Base-by-base conservation (phyloP, 2,113 vertebrate species). In the Gnathonemus echidnorhynchus region DNA sequence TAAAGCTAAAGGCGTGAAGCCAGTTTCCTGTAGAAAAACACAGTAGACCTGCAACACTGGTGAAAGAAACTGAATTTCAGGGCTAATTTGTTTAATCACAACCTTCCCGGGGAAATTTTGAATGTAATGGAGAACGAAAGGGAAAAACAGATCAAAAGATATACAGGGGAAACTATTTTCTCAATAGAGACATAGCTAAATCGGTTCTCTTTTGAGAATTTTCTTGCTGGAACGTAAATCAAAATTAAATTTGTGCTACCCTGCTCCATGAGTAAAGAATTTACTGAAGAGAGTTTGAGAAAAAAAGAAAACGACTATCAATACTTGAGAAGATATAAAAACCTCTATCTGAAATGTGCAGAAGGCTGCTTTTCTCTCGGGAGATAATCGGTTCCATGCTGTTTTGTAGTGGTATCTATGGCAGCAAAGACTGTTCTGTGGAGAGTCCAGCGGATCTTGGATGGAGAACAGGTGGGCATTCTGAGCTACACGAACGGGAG, bases 341-440 rank as follows among this genome's bases (percentile, higher is more conserved):
- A 85, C 7, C 45, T 48, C 39, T 48, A 46, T 48, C 45, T 46
- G 17, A 86, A 27, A n/a, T 24, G 46, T 48, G 83, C 17, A n/a
- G 24, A 85, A n/a, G 46, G 17, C 21, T 85, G 5, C 24, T 8
- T 27, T 86, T 49, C 83, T 13, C 46, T 86, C 9, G 9, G 46
- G 83, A 86, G 42, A 86, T 86, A 46, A 86, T 49, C 83, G 27
- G 35, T 24, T 46, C 80, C 35, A 24, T 46, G 31, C 80, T 19
- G 83, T 10, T 80, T 80, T 80, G 74, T 80, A 42, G 74, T 19
- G 4, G 74, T 80, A 86, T n/a, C 83, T 49, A 27, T 48, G 94
- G 90, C 91, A 89, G 90, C 39, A 0, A 53, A 89, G 9, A 80
- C 91, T 46, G 90, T 92, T 90, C 88, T 91, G 8, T 15, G 19